Conservation (phyloP, 2,113 vertebrate genomes). For the Ciconia maguari region DNA sequence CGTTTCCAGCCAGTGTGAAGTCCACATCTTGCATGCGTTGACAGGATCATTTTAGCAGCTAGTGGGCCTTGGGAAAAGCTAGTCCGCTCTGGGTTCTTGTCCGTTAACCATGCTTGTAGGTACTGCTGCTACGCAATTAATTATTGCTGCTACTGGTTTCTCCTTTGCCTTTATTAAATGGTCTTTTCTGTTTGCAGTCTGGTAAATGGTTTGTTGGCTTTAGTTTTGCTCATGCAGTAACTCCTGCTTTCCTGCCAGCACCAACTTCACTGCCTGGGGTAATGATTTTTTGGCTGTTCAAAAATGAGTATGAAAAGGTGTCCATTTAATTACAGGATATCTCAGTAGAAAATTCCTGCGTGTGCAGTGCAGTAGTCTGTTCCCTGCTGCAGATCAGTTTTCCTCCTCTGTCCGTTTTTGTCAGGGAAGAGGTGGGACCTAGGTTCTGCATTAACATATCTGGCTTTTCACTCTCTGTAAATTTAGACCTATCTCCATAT, state of each 20-base stretch:
- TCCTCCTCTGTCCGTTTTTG: not conserved
- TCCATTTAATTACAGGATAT: conserved; percentile 13
- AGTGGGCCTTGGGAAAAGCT: not conserved
- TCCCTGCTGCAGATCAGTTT: not conserved
- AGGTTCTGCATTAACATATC: not conserved
- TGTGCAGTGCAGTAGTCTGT: not conserved
- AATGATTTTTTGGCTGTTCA: conserved; percentile 5
- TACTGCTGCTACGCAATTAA: not conserved
- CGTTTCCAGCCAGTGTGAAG: not conserved
- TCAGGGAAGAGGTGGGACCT: not conserved
- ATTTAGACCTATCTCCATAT: not conserved
- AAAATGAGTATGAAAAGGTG: not conserved
- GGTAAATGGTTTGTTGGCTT: not conserved
- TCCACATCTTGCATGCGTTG: not conserved
- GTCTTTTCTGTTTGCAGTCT: not conserved
- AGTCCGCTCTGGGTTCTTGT: not conserved
- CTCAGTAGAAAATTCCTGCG: not conserved
- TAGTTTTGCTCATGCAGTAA: not conserved
- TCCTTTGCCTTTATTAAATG: not conserved
- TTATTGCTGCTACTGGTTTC: not conserved
- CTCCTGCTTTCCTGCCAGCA: not conserved
- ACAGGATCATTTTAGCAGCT: not conserved
- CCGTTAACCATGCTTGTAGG: not conserved
- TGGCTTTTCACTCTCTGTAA: not conserved
- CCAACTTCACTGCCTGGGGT: not conserved